phyloP scores from a whole-genome alignment of 1,140 invertebrate species.

The Leptopilina boulardi region DNA sequence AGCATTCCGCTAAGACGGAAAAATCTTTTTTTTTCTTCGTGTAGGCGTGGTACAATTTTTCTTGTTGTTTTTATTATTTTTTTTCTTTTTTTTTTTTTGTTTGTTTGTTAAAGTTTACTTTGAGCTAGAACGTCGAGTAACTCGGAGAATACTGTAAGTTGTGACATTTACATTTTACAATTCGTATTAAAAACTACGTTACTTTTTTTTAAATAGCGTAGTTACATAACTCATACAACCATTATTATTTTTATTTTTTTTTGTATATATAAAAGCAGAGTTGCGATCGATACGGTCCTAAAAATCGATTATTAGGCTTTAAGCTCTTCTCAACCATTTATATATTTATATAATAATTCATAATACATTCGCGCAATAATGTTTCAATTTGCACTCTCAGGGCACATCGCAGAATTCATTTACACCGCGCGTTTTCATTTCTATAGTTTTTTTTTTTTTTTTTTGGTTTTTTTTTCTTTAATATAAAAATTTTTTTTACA shows the following conservation, averaged over 20 bases:
- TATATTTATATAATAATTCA: no score
- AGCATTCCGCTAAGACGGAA: constrained; percentile 2
- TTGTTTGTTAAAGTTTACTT: background rate
- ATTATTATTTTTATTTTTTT: constrained; percentile 9
- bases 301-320: constrained; percentile 30
- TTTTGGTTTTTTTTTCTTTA: background rate
- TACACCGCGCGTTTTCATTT: background rate
- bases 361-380: constrained; percentile 12
- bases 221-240: constrained; percentile 22
- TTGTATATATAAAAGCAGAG: constrained; percentile 18
- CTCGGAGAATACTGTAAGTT: constrained; percentile 29
- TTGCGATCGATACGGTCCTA: constrained; percentile 2
- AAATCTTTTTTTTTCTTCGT: background rate
- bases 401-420: constrained; percentile 1
- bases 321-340: background rate
- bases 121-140: constrained; percentile 31
- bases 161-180: constrained; percentile 25
- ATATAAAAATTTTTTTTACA: constrained; percentile 20
- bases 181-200: constrained; percentile 25
- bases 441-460: background rate
- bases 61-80: background rate
- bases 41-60: constrained; percentile 20
- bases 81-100: no score
- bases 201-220: background rate
- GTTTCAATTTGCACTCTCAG: background rate